phyloP scores from a whole-genome alignment of 1,140 invertebrate genomes.

The Anoplolepis gracilipes region DNA sequence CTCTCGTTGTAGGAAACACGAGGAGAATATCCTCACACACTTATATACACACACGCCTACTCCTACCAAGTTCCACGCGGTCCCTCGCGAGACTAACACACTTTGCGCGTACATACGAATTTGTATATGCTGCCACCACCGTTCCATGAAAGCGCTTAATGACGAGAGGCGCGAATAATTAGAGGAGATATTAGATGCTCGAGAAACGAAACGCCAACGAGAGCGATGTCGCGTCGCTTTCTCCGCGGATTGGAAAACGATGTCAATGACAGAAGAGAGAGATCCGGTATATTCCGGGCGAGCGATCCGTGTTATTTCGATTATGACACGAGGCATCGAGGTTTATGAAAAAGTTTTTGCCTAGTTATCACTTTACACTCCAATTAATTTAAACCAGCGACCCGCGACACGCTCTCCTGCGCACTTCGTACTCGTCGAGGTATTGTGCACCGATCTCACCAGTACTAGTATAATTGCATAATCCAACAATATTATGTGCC shows the following conservation, averaged over 20 bases:
- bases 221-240: slow-evolving; percentile 23
- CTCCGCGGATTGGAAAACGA: not conserved
- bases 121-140: slow-evolving; percentile 81
- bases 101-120: slow-evolving; percentile 36
- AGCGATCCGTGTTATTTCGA: not conserved
- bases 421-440: slow-evolving; percentile 67
- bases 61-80: slow-evolving; percentile 21
- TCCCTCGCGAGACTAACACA: slow-evolving; percentile 43
- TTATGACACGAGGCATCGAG: not conserved
- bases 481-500: slow-evolving; percentile 73
- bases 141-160: slow-evolving; percentile 52
- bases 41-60: not conserved
- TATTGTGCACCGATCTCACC: slow-evolving; percentile 67
- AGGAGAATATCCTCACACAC: slow-evolving; percentile 7
- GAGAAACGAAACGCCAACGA: slow-evolving; percentile 56
- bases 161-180: slow-evolving; percentile 27
- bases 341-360: not conserved
- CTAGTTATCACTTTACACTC: slow-evolving; percentile 17
- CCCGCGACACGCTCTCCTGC: slow-evolving; percentile 52
- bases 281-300: not conserved
- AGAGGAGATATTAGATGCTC: slow-evolving; percentile 40
- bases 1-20: slow-evolving; percentile 36
- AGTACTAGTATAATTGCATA: slow-evolving; percentile 70
- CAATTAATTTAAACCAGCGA: slow-evolving; percentile 29
- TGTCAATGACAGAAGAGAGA: not conserved